These are phyloP conservation scores for Eidolon dupreanum DNA, from an alignment of 2,797 vertebrate species.

Conservation along the genomic window DNA sequence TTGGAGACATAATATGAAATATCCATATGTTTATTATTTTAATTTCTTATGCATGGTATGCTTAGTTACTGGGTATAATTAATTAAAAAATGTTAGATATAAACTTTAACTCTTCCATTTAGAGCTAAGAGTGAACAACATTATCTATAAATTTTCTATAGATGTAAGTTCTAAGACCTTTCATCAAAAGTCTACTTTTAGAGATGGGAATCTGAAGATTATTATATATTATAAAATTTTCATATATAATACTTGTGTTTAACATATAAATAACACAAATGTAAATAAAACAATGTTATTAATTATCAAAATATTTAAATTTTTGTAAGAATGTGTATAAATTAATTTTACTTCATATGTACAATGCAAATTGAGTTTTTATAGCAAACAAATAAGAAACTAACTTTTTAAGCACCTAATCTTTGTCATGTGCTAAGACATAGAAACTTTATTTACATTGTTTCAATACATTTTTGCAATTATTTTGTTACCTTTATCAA, in stretches of 20 bases:
- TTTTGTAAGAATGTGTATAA: neutral
- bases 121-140: neutral
- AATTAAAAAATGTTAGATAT: neutral
- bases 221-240: neutral
- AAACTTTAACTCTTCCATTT: neutral
- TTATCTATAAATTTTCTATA: neutral
- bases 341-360: neutral
- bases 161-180: neutral
- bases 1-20: constrained; percentile 28
- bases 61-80: neutral
- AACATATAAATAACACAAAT: neutral
- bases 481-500: neutral
- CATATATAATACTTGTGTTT: neutral
- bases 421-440: neutral
- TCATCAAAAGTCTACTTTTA: neutral
- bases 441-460: neutral
- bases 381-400: neutral
- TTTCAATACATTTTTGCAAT: neutral
- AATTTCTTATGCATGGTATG: neutral
- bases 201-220: neutral
- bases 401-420: neutral
- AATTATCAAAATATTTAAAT: neutral
- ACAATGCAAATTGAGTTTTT: neutral
- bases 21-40: constrained; percentile 37
- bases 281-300: neutral